Conservation (phyloP, 1,140 invertebrate genomes). For the Apis dorsata region DNA sequence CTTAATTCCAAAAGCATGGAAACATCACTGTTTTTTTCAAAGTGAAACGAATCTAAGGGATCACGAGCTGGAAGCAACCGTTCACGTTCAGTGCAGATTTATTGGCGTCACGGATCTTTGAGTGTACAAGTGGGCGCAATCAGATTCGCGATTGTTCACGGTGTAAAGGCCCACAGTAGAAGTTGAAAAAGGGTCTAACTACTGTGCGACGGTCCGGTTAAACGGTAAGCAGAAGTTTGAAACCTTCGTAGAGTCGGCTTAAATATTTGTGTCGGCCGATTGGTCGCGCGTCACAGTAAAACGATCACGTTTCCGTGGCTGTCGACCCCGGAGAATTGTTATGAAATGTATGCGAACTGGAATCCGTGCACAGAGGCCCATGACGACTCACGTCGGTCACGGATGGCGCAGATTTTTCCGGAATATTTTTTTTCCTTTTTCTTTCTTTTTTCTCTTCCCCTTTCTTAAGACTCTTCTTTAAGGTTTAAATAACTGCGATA, state of each 20-base stretch:
- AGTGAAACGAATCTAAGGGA: slow-evolving; percentile 42
- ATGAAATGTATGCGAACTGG: not conserved
- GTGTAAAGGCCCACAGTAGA: slow-evolving; percentile 23
- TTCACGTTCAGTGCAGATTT: slow-evolving; percentile 24
- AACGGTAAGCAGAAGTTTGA: slow-evolving; percentile 51
- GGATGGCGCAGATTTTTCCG: slow-evolving; percentile 40
- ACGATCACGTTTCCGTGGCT: slow-evolving; percentile 34
- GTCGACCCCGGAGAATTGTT: not conserved
- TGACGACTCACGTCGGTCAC: slow-evolving; percentile 44
- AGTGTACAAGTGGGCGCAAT: slow-evolving; percentile 38
- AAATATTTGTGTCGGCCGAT: slow-evolving; percentile 72
- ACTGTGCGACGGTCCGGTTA: slow-evolving; percentile 61
- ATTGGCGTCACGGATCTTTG: slow-evolving; percentile 41
- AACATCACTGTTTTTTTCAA: not conserved
- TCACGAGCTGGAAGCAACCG: slow-evolving; percentile 16
- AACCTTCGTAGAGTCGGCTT: slow-evolving; percentile 41
- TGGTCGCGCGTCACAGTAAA: slow-evolving; percentile 61
- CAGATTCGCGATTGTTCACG: slow-evolving; percentile 67
- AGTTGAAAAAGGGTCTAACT: slow-evolving; percentile 53
- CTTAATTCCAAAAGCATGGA: not conserved
- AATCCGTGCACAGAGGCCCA: slow-evolving; percentile 24
- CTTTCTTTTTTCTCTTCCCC: not conserved
- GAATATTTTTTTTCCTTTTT: not conserved
- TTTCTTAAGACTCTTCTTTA: not conserved
- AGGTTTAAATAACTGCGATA: not conserved